Evolutionary conservation across 2,888 invertebrate species (phyloP), one percentile per base, ranked within the genome.

Genomic region (Napeogenes inachia): DNA sequence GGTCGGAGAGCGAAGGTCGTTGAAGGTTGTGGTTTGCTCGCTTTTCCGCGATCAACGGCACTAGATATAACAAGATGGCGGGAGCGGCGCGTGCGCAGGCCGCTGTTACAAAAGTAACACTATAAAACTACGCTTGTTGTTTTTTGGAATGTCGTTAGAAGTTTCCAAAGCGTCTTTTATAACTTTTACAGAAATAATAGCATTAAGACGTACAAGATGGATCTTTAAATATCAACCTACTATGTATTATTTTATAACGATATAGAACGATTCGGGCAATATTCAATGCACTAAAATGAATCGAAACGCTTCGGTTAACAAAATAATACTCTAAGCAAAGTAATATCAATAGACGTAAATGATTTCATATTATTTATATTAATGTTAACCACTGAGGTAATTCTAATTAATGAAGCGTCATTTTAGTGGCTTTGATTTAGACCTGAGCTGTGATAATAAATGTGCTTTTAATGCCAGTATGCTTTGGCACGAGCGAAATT

Each of bases 1-100:
- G 87, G 87, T 85, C 83, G 87, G 83, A 84, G 89, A 89, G 88
- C 89, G 89, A 90, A 90, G 89, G 89, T 90, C 89, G 89, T 89
- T 89, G 89, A 90, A 89, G 89, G 89, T 88, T 89, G 89, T 89
- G 89, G 87, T 88, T 89, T 89, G 86, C 86, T 84, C 84, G 89
- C 88, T 89, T 89, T 89, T 89, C 89, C 89, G 89, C 89, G 89
- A 88, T 89, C 89, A 87, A 86, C 86, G 85, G 86, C 86, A 84
- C 85, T 86, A 89, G 89, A 90, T 90, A 85, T 87, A 84, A 86
- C 87, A 89, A 89, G 84, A 88, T 88, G 89, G 89, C 88, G 88
- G 85, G 82, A 81, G 82, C 78, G 86, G 88, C 89, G 89, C 89
- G 89, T 87, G 89, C 89, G 85, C 87, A 80, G 79, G 77, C 78